Conservation (phyloP, 2,888 invertebrate genomes). For the Ceriagrion tenellum region DNA sequence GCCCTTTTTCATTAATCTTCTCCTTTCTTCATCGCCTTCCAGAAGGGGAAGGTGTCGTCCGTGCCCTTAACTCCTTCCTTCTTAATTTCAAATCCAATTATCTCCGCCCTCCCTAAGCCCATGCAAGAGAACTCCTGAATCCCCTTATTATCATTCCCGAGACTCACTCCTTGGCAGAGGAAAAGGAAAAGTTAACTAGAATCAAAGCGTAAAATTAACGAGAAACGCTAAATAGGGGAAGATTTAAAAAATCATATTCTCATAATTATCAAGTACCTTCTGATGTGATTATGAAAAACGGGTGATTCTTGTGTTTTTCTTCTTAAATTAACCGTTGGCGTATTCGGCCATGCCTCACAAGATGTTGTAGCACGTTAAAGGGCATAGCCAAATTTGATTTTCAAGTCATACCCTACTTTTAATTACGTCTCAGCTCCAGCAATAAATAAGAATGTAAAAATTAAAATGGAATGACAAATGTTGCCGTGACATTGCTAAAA, state of each 20-base stretch:
- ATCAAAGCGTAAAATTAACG: not conserved
- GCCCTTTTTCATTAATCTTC: constrained; percentile 5
- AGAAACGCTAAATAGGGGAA: not conserved
- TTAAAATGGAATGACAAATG: too few species aligned
- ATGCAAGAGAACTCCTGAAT: not conserved
- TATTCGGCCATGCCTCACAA: too few species aligned
- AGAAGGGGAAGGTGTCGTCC: not conserved
- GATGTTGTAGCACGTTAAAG: too few species aligned
- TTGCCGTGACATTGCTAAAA: too few species aligned
- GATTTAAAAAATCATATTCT: not conserved
- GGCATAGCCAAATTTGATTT: too few species aligned
- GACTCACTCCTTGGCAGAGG: not conserved
- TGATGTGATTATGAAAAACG: too few species aligned
- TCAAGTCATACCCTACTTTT: too few species aligned
- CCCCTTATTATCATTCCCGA: not conserved
- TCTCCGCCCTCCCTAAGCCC: not conserved
- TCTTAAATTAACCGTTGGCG: too few species aligned
- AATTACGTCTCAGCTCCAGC: too few species aligned
- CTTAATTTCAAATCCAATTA: constrained; percentile 50
- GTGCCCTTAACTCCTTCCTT: not conserved
- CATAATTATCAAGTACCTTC: not conserved
- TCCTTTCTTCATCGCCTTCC: not conserved
- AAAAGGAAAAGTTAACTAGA: not conserved
- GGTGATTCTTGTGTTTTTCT: too few species aligned
- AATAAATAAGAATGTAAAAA: too few species aligned